Evolutionary conservation across 2,797 vertebrate genomes (phyloP).

Genomic region (Orientallactaga sibirica): DNA sequence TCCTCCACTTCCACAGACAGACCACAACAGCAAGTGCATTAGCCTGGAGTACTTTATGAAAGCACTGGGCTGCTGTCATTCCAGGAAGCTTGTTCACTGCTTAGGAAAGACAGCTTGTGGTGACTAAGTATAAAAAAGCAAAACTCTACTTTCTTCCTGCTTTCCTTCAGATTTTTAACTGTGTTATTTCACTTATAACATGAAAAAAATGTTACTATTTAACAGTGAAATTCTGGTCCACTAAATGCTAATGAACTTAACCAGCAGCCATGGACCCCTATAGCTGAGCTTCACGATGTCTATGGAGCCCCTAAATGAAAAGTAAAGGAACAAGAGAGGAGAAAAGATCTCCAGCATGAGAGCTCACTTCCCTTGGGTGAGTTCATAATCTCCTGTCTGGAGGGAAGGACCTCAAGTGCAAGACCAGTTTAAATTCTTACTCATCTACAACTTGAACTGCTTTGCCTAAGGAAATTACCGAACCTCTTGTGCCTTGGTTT

Average conservation of each 20-base stretch:
- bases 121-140: neutral
- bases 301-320: neutral
- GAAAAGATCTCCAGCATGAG: neutral
- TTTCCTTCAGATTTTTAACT: conserved; percentile 49
- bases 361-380: neutral
- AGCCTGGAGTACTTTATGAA: neutral
- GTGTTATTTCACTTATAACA: neutral
- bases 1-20: neutral
- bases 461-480: neutral
- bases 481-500: neutral
- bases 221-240: neutral
- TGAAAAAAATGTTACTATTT: neutral
- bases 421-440: neutral
- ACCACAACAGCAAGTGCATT: neutral
- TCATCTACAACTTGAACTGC: neutral
- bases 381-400: neutral
- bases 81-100: neutral
- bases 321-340: neutral
- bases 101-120: neutral
- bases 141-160: neutral
- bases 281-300: neutral
- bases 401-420: neutral
- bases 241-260: neutral
- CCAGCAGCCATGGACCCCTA: neutral
- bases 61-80: neutral